Evolutionary conservation across 2,797 vertebrate species (phyloP).

Genomic region (Mallotus villosus): DNA sequence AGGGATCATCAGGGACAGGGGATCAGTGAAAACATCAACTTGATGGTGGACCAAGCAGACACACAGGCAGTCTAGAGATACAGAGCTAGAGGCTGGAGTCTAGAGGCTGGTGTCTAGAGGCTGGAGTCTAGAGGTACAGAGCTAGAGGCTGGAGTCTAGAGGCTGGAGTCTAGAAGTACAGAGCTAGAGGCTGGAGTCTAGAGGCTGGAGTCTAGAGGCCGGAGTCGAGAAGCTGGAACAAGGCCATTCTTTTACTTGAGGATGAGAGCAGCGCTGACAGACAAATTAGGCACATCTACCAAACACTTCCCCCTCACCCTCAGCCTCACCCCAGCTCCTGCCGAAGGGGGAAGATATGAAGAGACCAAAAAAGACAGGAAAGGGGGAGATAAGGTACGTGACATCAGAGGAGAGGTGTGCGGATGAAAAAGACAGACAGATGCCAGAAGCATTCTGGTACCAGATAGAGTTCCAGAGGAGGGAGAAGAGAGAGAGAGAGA

Average conservation of each 20-base stretch:
- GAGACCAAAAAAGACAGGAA: not conserved
- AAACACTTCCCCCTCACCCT: slow-evolving; percentile 15
- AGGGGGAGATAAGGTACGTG: slow-evolving; percentile 6
- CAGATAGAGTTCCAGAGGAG: not conserved
- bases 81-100: not conserved
- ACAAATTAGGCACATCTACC: slow-evolving; percentile 64
- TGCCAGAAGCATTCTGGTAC: not conserved
- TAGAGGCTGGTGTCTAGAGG: not conserved
- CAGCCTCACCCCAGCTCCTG: not conserved
- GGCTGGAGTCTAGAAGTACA: not conserved
- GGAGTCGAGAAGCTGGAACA: not conserved
- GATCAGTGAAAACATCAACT: not conserved
- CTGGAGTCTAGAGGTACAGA: not conserved
- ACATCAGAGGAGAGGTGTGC: not conserved
- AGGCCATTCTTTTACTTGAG: not conserved
- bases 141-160: not conserved
- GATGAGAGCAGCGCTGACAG: slow-evolving; percentile 76
- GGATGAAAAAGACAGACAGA: slow-evolving; percentile 1
- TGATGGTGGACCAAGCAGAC: not conserved
- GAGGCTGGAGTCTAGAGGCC: not conserved
- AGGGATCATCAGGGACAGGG: no score
- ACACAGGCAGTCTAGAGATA: not conserved
- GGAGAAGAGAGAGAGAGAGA: slow-evolving; percentile 9
- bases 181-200: not conserved
- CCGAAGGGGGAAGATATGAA: not conserved